Percentiles rank a stretch among this genome's conserved stretches.
phyloP scores from a whole-genome alignment of 2,113 vertebrate genomes.

The Saimiri boliviensis region DNA sequence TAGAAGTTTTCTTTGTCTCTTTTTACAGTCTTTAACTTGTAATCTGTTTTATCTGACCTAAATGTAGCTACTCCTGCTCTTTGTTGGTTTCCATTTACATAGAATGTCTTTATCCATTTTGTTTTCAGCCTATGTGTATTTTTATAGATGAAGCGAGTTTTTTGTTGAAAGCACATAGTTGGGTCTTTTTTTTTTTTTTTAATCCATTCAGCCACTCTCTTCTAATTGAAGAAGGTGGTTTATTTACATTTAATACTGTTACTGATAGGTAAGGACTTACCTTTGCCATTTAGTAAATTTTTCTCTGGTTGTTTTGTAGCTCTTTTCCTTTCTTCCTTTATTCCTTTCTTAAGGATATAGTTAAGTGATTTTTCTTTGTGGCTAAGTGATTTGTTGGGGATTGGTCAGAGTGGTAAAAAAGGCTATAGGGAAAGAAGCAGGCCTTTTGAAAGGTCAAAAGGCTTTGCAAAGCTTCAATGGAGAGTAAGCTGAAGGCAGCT shows the following conservation, averaged over 20 bases:
- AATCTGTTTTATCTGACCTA: not conserved
- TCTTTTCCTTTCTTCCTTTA: not conserved
- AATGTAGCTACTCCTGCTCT: not conserved
- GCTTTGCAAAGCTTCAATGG: too few relatives aligned
- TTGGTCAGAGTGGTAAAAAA: too few relatives aligned
- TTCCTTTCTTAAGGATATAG: not conserved
- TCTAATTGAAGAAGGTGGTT: not conserved
- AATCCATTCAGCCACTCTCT: not conserved
- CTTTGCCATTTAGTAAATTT: not conserved
- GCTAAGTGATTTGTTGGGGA: too few relatives aligned
- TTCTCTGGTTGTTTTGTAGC: not conserved
- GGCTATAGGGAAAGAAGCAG: too few relatives aligned
- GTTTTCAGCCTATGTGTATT: not conserved
- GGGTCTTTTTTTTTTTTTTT: not conserved
- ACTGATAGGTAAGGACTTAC: not conserved
- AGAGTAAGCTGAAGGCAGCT: too few relatives aligned
- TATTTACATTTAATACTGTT: not conserved
- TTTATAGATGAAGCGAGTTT: not conserved
- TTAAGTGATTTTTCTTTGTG: too few relatives aligned
- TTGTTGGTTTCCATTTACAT: not conserved
- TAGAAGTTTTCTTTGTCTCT: not conserved
- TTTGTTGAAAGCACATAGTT: not conserved
- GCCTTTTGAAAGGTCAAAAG: too few relatives aligned
- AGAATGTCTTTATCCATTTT: not conserved
- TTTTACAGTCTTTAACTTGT: not conserved